Evolutionary conservation across 2,113 vertebrate genomes (phyloP).

Genomic region (Noctilio leporinus): DNA sequence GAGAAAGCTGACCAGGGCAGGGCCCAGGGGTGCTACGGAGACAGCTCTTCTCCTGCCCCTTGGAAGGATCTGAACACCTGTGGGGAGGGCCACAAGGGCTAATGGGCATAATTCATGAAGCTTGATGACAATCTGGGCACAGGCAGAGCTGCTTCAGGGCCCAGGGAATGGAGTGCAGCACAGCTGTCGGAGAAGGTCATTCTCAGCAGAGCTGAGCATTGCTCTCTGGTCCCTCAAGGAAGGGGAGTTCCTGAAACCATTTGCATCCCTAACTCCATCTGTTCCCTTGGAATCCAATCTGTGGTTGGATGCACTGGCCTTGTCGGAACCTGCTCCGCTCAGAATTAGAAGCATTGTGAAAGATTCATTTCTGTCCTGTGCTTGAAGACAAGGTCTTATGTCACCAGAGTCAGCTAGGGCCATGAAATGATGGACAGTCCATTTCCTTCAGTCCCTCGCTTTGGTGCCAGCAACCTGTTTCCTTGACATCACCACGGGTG

Average conservation of each 20-base stretch:
- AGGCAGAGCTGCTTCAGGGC: background rate
- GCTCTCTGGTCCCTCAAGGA: background rate
- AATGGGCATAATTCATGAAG: background rate
- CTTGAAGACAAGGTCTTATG: background rate
- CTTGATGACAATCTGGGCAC: background rate
- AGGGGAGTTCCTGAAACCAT: background rate
- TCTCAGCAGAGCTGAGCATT: background rate
- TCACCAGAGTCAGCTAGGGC: background rate
- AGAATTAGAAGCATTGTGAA: background rate
- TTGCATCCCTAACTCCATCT: background rate
- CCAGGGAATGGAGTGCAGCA: background rate
- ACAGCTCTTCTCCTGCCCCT: background rate
- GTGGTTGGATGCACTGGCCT: background rate
- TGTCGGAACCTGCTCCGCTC: background rate
- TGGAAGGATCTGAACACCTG: background rate
- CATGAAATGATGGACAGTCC: background rate
- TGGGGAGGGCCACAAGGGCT: no score
- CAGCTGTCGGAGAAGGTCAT: background rate
- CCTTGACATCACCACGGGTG: background rate
- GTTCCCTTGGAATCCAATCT: background rate
- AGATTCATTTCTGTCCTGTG: background rate
- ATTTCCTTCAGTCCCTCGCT: background rate
- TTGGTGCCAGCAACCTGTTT: background rate
- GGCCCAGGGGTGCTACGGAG: background rate
- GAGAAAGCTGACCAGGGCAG: background rate